Percentiles rank a stretch among this genome's conserved stretches.
These are phyloP conservation scores for Thomomys bottae DNA, from an alignment of 2,113 vertebrate species.

Conservation along the genomic window DNA sequence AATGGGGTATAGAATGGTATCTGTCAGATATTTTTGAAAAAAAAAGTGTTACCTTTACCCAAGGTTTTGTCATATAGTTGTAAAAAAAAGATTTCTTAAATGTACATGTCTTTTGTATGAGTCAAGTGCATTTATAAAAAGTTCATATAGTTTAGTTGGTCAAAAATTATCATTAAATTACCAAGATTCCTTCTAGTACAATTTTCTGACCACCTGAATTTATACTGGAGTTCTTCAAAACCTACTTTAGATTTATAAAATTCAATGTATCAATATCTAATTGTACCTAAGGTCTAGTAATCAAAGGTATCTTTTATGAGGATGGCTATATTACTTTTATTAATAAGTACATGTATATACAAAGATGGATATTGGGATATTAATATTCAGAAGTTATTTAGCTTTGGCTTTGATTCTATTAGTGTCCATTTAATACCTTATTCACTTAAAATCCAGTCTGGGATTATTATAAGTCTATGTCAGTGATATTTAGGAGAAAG, in stretches of 20 bases:
- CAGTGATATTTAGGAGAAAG: not conserved
- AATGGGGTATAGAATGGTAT: constrained; percentile 68
- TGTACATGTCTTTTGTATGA: not conserved
- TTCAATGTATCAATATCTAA: not conserved
- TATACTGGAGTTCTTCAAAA: constrained; percentile 32
- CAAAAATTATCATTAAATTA: constrained; percentile 26
- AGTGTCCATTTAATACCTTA: not conserved
- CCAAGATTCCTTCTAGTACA: not conserved
- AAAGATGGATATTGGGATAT: not conserved
- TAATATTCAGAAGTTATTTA: not conserved
- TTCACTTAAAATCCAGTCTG: not conserved
- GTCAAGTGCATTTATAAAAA: not conserved
- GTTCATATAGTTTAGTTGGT: not conserved
- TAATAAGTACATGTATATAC: not conserved
- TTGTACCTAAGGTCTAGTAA: not conserved
- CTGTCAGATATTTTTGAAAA: constrained; percentile 66
- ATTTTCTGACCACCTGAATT: not conserved
- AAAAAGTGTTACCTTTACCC: not conserved
- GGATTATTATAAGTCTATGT: not conserved
- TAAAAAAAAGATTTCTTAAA: constrained; percentile 7
- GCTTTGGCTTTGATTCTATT: not conserved
- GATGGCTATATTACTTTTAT: not conserved
- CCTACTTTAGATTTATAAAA: not conserved
- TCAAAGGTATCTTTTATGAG: not conserved
- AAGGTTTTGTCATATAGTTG: constrained; percentile 39